Evolutionary conservation across 2,888 invertebrate species (phyloP).

Genomic region (Pomacea canaliculata): DNA sequence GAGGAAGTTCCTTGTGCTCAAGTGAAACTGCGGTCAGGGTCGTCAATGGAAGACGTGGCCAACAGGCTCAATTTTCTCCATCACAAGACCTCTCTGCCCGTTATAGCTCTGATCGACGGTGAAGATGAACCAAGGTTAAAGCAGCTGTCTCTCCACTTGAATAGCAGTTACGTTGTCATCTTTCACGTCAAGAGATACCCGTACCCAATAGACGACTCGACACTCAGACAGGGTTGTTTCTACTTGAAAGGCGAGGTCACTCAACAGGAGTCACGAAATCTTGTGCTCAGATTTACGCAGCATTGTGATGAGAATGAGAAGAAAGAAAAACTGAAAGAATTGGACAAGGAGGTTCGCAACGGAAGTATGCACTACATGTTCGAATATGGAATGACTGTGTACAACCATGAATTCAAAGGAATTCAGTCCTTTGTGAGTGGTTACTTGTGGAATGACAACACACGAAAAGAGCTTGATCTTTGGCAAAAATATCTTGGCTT

Average conservation of each 20-base stretch:
- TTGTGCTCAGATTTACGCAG: constrained; percentile 32
- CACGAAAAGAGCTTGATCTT: constrained; percentile 20
- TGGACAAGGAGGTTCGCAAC: constrained; percentile 8
- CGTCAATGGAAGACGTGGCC: constrained; percentile 29
- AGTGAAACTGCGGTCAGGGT: constrained; percentile 32
- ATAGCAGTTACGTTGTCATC: constrained; percentile 30
- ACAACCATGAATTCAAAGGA: constrained; percentile 38
- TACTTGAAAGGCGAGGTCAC: constrained; percentile 37
- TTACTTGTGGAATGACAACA: constrained; percentile 32
- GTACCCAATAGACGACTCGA: constrained; percentile 10
- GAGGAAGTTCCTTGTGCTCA: constrained; percentile 40
- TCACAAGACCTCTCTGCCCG: constrained; percentile 38
- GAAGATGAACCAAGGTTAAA: constrained; percentile 42
- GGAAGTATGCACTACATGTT: constrained; percentile 29
- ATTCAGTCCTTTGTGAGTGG: constrained; percentile 40
- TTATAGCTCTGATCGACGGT: constrained; percentile 43
- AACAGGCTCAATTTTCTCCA: constrained; percentile 34
- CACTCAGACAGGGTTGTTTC: not conserved
- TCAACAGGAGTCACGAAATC: constrained; percentile 29
- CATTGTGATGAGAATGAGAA: constrained; percentile 28
- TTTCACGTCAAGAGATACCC: constrained; percentile 40
- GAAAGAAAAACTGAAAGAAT: not conserved
- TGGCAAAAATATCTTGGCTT: constrained; percentile 37
- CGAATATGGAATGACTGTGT: constrained; percentile 42
- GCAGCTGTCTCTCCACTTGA: constrained; percentile 25